phyloP scores from a whole-genome alignment of 2,797 vertebrate species.

The Neostethus bicornis region DNA sequence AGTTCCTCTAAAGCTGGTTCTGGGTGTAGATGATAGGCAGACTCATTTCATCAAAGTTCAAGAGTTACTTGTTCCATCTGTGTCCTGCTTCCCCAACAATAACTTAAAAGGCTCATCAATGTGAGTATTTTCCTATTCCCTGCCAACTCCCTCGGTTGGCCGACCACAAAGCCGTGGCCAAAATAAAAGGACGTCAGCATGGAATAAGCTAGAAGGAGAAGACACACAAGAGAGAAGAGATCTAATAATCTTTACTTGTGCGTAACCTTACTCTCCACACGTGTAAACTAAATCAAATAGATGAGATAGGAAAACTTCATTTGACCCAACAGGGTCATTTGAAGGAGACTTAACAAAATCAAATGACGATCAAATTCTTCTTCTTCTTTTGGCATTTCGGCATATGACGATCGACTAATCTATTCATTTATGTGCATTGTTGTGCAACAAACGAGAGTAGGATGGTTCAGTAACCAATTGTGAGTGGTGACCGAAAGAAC shows the following conservation, averaged over 20 bases:
- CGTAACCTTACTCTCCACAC: slow-evolving; percentile 23
- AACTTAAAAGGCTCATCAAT: slow-evolving; percentile 67
- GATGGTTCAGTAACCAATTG: too few relatives aligned
- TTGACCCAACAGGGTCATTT: too few relatives aligned
- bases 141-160: slow-evolving; percentile 64
- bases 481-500: too few relatives aligned
- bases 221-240: slow-evolving; percentile 31
- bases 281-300: slow-evolving; percentile 51
- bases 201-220: slow-evolving; percentile 47
- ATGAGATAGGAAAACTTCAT: slow-evolving; percentile 23
- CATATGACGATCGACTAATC: too few relatives aligned
- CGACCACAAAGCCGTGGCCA: slow-evolving; percentile 39
- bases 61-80: slow-evolving; percentile 62
- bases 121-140: slow-evolving; percentile 56
- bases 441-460: too few relatives aligned
- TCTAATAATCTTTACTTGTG: slow-evolving; percentile 35
- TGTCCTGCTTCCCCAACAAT: slow-evolving; percentile 40
- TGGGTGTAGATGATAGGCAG: slow-evolving; percentile 24
- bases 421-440: too few relatives aligned
- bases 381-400: too few relatives aligned
- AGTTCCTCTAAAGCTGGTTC: slow-evolving; percentile 44
- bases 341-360: too few relatives aligned
- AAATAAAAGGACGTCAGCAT: slow-evolving; percentile 58
- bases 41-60: slow-evolving; percentile 59
- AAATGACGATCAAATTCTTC: slow-evolving; percentile 26